Percentiles rank a stretch among this genome's conserved stretches.
phyloP scores from a whole-genome alignment of 2,113 vertebrate genomes.

The Nerophis ophidion region DNA sequence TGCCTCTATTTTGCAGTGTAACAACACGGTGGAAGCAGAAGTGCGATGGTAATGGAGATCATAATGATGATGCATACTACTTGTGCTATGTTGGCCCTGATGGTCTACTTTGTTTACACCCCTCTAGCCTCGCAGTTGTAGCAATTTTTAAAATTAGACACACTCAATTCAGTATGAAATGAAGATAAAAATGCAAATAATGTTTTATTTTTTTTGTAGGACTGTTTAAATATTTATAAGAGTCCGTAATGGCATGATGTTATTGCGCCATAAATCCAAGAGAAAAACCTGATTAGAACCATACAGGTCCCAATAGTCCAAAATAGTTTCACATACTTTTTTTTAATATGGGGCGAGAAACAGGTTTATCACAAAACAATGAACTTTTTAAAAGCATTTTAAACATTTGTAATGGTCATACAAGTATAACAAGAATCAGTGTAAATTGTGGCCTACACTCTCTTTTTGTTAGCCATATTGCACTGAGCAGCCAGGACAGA shows the following conservation, averaged over 20 bases:
- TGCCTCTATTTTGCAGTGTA: not conserved
- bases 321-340: not conserved
- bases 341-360: too few relatives aligned
- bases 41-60: constrained; percentile 1
- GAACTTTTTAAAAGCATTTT: too few relatives aligned
- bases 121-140: not conserved
- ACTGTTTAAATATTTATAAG: constrained; percentile 1
- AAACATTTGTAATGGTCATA: too few relatives aligned
- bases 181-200: constrained; percentile 3
- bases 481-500: too few relatives aligned
- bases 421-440: too few relatives aligned
- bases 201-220: too few relatives aligned
- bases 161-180: not conserved
- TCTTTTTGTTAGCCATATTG: too few relatives aligned
- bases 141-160: not conserved
- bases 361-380: too few relatives aligned
- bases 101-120: not conserved
- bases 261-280: constrained; percentile 4
- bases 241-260: constrained; percentile 8
- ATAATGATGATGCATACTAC: not conserved
- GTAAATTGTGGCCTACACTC: too few relatives aligned
- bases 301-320: not conserved
- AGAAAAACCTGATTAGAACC: not conserved
- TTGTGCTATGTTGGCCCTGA: not conserved
- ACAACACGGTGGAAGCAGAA: constrained; percentile 3